Conservation (phyloP, 2,113 vertebrate genomes). For the Podiceps cristatus region DNA sequence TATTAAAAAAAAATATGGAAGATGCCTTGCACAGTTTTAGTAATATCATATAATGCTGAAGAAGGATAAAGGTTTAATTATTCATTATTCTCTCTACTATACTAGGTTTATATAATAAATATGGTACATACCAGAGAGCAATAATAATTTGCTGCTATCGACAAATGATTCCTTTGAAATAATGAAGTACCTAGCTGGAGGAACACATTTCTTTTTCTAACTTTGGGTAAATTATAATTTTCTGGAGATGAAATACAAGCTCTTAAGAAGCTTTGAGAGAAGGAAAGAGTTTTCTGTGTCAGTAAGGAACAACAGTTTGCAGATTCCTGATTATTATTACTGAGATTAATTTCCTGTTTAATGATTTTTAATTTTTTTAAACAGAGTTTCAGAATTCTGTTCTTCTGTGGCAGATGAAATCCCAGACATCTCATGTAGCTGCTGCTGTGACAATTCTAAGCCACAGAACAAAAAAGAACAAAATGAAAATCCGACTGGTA, state of each 20-base stretch:
- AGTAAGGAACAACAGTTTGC: background rate
- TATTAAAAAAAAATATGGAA: background rate
- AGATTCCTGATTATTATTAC: background rate
- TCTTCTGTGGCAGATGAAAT: background rate
- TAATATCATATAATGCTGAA: background rate
- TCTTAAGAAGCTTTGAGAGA: background rate
- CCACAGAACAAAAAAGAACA: background rate
- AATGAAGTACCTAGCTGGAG: background rate
- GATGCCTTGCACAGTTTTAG: background rate
- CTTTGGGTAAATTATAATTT: background rate
- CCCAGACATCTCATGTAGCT: background rate
- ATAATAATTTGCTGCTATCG: background rate
- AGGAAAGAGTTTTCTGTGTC: background rate
- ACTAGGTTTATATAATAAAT: accelerated
- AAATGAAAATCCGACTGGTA: background rate
- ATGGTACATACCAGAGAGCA: background rate
- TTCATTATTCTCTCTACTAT: background rate
- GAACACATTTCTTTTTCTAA: background rate
- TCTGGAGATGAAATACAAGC: background rate
- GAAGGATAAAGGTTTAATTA: background rate
- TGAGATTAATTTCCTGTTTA: background rate
- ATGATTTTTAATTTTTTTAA: background rate
- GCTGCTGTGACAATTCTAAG: background rate
- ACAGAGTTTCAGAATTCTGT: background rate
- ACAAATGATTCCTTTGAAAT: background rate